A percentile compares a stretch with the other conserved stretches of the same genome.
Evolutionary conservation across 2,797 vertebrate species (phyloP).

Genomic region (Eospalax fontanierii): DNA sequence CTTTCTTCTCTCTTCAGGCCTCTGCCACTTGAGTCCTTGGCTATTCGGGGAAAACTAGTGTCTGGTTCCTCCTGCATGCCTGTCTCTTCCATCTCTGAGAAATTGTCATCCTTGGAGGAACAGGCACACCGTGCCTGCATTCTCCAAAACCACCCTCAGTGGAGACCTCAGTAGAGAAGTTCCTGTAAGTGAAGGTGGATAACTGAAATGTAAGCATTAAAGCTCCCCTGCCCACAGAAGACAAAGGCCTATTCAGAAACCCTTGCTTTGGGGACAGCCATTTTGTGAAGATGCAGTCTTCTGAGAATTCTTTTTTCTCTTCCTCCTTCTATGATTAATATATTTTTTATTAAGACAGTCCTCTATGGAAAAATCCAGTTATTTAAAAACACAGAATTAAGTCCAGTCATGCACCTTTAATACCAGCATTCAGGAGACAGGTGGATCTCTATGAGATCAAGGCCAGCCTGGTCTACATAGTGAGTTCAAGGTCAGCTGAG

Average conservation of each 20-base stretch:
- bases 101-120: background rate
- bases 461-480: no score
- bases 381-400: constrained; percentile 15
- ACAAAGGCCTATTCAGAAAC: constrained; percentile 37
- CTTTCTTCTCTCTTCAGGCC: background rate
- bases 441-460: no score
- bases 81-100: constrained; percentile 58
- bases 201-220: background rate
- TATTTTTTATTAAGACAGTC: constrained; percentile 3
- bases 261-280: constrained; percentile 61
- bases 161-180: background rate
- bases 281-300: constrained; percentile 39
- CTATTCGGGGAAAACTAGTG: constrained; percentile 25
- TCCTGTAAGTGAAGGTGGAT: constrained; percentile 17
- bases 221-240: background rate
- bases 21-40: background rate
- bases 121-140: background rate
- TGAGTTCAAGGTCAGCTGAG: no score
- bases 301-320: background rate
- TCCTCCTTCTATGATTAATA: background rate
- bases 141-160: background rate
- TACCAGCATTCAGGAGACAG: no score
- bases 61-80: constrained; percentile 45
- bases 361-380: constrained; percentile 10
- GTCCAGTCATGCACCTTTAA: no score